Conservation (phyloP, 2,888 invertebrate species). For the Tenthredo amoena region DNA sequence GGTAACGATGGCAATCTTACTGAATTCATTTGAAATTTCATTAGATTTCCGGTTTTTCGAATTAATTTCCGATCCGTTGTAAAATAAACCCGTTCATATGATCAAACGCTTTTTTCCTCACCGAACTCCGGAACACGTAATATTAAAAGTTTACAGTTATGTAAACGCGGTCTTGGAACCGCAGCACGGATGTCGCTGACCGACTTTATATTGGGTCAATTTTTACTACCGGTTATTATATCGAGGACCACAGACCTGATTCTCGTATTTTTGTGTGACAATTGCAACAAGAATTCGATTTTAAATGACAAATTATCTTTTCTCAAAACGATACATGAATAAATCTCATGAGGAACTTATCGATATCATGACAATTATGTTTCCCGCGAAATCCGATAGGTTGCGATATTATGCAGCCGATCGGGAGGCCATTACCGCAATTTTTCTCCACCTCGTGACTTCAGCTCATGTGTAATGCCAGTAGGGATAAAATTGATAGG, state of each 20-base stretch:
- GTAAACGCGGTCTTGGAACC: neutral
- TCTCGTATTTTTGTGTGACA: neutral
- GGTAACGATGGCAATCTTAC: neutral
- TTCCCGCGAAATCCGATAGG: neutral
- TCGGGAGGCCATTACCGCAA: neutral
- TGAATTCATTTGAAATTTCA: neutral
- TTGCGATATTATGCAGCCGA: neutral
- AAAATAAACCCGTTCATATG: neutral
- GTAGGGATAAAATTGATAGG: neutral
- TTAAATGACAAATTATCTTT: neutral
- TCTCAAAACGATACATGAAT: neutral
- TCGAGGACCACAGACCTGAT: slow-evolving; percentile 6
- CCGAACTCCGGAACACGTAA: neutral
- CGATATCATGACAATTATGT: neutral
- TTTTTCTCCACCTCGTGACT: slow-evolving; percentile 20
- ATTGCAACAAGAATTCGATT: neutral
- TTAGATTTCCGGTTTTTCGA: neutral
- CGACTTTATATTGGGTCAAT: slow-evolving; percentile 28
- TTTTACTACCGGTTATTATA: slow-evolving; percentile 2
- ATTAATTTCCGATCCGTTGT: neutral
- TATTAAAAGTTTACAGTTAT: slow-evolving; percentile 40
- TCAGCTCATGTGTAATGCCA: neutral
- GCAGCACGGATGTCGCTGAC: slow-evolving; percentile 7
- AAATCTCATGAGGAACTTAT: neutral
- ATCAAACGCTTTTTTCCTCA: neutral